Evolutionary conservation across 2,797 vertebrate genomes (phyloP).

Genomic region (Cirrhinus molitorella): DNA sequence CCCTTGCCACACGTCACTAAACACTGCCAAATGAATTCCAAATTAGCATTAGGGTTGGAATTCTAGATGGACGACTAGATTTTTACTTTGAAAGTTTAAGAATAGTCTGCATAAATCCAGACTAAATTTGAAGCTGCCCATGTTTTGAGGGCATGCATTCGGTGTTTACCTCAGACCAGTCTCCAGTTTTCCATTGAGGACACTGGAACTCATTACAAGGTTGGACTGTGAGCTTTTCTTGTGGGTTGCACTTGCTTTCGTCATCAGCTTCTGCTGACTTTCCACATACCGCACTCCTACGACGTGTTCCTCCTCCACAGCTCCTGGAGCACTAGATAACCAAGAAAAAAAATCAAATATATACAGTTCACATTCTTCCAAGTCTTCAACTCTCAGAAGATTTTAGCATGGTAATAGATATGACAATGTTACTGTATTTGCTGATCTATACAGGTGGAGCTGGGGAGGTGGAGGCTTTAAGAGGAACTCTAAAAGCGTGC

Average conservation of each 20-base stretch:
- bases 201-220: slow-evolving; percentile 92
- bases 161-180: slow-evolving; percentile 95
- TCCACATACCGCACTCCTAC: slow-evolving; percentile 88
- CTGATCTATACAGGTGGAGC: no score
- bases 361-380: background rate
- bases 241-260: slow-evolving; percentile 91
- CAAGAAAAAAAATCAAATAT: slow-evolving; percentile 35
- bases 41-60: slow-evolving; percentile 9
- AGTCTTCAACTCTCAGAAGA: background rate
- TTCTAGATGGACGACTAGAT: background rate
- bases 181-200: slow-evolving; percentile 92
- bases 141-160: background rate
- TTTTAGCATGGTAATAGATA: no score
- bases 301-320: slow-evolving; percentile 89
- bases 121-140: background rate
- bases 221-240: slow-evolving; percentile 89
- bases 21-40: slow-evolving; percentile 78
- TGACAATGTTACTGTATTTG: no score
- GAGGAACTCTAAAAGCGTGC: no score
- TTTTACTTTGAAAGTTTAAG: background rate
- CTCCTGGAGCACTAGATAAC: slow-evolving; percentile 91
- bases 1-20: slow-evolving; percentile 97
- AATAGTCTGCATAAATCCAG: background rate
- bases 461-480: no score
- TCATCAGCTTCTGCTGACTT: slow-evolving; percentile 83